These are phyloP conservation scores for Tuta absoluta DNA, from an alignment of 2,888 invertebrate genomes.

Conservation along the genomic window DNA sequence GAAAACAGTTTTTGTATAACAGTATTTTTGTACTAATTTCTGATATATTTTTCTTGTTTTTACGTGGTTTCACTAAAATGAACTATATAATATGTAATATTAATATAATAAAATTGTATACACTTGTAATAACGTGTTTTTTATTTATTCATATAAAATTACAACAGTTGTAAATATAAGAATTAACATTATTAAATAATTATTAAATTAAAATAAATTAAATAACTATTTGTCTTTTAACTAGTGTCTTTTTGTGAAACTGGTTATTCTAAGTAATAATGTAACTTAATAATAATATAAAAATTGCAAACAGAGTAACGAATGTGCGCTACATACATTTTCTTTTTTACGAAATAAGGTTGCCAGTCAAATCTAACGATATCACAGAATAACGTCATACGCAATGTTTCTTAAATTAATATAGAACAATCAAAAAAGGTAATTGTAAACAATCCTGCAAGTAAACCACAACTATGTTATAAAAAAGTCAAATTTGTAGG, in stretches of 20 bases:
- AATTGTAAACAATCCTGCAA: constrained; percentile 9
- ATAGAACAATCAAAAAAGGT: not conserved
- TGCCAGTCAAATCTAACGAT: constrained; percentile 12
- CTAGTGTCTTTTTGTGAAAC: constrained; percentile 47
- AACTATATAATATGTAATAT: constrained; percentile 67
- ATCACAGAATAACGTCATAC: constrained; percentile 17
- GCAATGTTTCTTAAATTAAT: constrained; percentile 3
- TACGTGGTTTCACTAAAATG: constrained; percentile 69
- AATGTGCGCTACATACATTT: not conserved
- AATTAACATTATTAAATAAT: constrained; percentile 31
- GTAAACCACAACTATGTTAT: too few species aligned
- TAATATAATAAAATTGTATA: constrained; percentile 78
- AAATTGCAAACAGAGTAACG: not conserved
- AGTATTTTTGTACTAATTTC: constrained; percentile 80
- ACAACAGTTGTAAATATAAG: constrained; percentile 30
- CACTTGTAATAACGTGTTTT: constrained; percentile 56
- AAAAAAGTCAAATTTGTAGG: too few species aligned
- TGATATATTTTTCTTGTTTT: constrained; percentile 62
- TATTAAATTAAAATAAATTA: constrained; percentile 38
- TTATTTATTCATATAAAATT: constrained; percentile 36
- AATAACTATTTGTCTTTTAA: constrained; percentile 49
- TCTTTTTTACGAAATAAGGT: not conserved
- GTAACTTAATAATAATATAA: not conserved
- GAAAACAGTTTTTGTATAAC: constrained; percentile 51
- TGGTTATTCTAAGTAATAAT: constrained; percentile 8